Conservation (phyloP, 2,113 vertebrate species). For the Cebidichthys violaceus region DNA sequence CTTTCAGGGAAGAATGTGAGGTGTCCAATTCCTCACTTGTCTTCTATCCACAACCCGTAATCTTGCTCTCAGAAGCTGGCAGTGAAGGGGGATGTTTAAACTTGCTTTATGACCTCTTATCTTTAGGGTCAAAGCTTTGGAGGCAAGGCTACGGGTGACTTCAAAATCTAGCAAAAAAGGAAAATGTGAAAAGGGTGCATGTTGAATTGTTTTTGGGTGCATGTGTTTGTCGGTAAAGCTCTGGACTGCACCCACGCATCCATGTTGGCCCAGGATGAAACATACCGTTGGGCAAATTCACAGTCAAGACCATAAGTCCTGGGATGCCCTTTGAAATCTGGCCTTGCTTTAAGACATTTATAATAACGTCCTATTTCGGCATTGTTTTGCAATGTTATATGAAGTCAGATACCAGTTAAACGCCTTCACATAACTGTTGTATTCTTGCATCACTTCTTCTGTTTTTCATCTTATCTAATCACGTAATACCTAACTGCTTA, state of each 20-base stretch:
- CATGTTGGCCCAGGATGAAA: background rate
- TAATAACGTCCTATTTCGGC: background rate
- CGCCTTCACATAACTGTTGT: background rate
- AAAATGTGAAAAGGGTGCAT: background rate
- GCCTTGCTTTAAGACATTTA: background rate
- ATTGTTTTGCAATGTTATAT: background rate
- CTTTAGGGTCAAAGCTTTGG: constrained; percentile 16
- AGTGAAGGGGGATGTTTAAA: constrained; percentile 36
- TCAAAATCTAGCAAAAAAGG: background rate
- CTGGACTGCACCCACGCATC: background rate
- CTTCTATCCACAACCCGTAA: constrained; percentile 62
- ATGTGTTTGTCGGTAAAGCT: background rate
- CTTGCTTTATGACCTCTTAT: constrained; percentile 20
- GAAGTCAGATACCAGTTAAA: background rate
- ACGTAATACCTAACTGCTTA: constrained; percentile 20
- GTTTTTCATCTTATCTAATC: background rate
- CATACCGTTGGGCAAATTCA: background rate
- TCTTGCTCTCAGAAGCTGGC: constrained; percentile 9
- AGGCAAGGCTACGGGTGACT: background rate
- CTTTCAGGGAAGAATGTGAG: constrained; percentile 67
- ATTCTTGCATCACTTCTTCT: background rate
- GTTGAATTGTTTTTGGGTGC: background rate
- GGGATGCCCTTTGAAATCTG: background rate
- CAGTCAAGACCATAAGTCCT: background rate
- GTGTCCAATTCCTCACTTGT: constrained; percentile 76